phyloP scores from a whole-genome alignment of 2,797 vertebrate species.

The Odontamblyopus lacepedii region DNA sequence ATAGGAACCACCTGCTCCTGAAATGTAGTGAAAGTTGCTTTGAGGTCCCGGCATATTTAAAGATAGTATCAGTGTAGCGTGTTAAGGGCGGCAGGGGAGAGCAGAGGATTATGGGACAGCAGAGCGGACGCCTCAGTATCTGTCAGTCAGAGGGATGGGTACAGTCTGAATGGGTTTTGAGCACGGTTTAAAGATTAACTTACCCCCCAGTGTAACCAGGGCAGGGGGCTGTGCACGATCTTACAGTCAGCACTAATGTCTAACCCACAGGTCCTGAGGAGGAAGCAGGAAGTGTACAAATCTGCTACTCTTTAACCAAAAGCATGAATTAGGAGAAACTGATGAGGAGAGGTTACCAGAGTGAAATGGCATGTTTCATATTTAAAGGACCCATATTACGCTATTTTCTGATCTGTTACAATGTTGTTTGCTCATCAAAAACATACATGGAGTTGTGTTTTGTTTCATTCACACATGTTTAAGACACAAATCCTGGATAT shows the following conservation, averaged over 20 bases:
- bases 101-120: constrained; percentile 28
- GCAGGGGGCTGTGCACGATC: constrained; percentile 41
- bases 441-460: too few relatives aligned
- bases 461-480: too few relatives aligned
- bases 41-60: constrained; percentile 22
- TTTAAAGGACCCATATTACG: too few relatives aligned
- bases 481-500: too few relatives aligned
- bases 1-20: constrained; percentile 41
- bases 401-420: too few relatives aligned
- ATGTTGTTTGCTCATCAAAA: too few relatives aligned
- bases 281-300: constrained; percentile 9
- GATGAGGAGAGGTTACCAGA: not conserved
- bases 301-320: constrained; percentile 4
- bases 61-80: constrained; percentile 49
- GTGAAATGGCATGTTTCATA: not conserved
- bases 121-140: constrained; percentile 39
- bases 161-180: constrained; percentile 15
- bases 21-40: constrained; percentile 51
- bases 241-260: constrained; percentile 65
- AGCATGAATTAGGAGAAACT: not conserved
- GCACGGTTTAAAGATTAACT: constrained; percentile 76
- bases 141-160: constrained; percentile 37
- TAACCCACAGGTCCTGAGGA: constrained; percentile 43
- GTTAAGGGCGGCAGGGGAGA: constrained; percentile 41
- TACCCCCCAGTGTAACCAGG: constrained; percentile 62